Evolutionary conservation across 1,140 invertebrate species (phyloP), one percentile per base, ranked within the genome.

Genomic region (Phthorimaea operculella): DNA sequence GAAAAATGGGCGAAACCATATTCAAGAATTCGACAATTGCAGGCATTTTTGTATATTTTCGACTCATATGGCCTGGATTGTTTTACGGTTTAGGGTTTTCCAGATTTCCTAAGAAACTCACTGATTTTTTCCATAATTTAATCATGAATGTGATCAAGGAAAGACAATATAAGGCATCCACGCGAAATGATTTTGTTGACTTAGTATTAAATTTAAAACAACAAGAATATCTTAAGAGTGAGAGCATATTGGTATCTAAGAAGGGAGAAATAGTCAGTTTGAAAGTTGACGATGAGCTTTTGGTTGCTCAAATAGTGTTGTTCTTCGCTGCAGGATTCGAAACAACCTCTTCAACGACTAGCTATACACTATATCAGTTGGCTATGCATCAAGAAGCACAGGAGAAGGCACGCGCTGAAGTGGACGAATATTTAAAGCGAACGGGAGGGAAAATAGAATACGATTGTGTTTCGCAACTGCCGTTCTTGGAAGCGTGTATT

Each of bases 311-410:
- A 62, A 87, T 88, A 0, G 76, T 90, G 1, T 39, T 91, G 6
- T 93, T 94, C 63, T 91, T 92, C 59, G 74, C 87, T 1, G 92
- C 88, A 52, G 87, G 87, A 4, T 88, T 82, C 53, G 87, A 88
- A 58, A 86, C 87, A 1, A 83, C 87, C 3, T 76, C 86, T 0
- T 72, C 79, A 0, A 81, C 85, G 0, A 76, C 86, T 63, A 64
- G 73, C 0, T 86, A 86, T 66, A 74, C 84, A 12, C 44, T 87
- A n/a, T 90, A 86, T 62, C 84, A 88, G 59, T 33, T 89, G 39
- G 81, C 88, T 1, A 66, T 73, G 33, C 64, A 87, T 58, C 67
- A 68, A 0, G 73, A 83, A 2, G 57, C 86, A 0, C 87, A 89
- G 54, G 57, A 87, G 2, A 80, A 76, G 51, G 64, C 88, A 1